Percentiles rank a stretch among this genome's conserved stretches.
phyloP scores from a whole-genome alignment of 37 sponge, comb jelly and placozoan genomes.

The Dysidea cf. avara region DNA sequence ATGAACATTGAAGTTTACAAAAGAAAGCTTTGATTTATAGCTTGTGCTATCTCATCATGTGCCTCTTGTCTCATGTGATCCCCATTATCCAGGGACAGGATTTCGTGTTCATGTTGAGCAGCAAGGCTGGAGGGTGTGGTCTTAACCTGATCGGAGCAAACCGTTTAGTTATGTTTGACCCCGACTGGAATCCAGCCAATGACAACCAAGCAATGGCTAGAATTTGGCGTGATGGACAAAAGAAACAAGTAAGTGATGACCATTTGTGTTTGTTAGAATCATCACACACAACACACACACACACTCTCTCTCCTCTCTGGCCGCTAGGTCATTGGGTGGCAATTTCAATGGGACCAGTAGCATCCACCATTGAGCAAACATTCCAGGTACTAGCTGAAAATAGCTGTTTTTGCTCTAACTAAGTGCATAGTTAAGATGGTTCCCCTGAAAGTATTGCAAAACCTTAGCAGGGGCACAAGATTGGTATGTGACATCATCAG shows the following conservation, averaged over 20 bases:
- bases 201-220: slow-evolving; percentile 98
- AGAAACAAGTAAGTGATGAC: slow-evolving; percentile 71
- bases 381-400: no score
- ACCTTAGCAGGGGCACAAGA: no score
- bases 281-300: background rate
- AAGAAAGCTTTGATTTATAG: background rate
- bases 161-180: slow-evolving; percentile 97
- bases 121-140: slow-evolving; percentile 99
- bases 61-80: background rate
- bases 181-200: slow-evolving; percentile 97
- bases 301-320: slow-evolving; percentile 1
- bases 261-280: background rate
- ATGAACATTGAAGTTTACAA: background rate
- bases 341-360: no score
- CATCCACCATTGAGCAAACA: no score
- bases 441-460: no score
- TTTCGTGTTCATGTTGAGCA: slow-evolving; percentile 98
- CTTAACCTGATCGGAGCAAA: slow-evolving; percentile 96
- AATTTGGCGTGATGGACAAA: slow-evolving; percentile 97
- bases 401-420: no score
- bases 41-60: background rate
- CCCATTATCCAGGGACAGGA: slow-evolving; percentile 61
- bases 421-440: no score
- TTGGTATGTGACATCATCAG: no score
- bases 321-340: no score